Base-by-base conservation (phyloP, 2,113 vertebrate genomes). In the Apodemus speciosus region DNA sequence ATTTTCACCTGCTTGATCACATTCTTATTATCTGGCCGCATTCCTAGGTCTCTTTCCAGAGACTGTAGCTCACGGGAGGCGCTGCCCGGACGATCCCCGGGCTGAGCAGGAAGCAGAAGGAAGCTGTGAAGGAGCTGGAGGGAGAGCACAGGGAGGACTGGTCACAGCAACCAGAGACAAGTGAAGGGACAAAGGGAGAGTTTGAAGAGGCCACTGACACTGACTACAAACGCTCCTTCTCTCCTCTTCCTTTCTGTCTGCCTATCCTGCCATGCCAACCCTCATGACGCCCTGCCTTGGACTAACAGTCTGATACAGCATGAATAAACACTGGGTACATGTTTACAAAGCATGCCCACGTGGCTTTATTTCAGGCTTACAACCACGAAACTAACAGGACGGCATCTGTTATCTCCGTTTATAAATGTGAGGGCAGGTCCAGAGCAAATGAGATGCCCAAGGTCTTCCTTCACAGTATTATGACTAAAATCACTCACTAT, bases 401-500 rank as follows among this genome's bases (percentile, higher is more conserved):
- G 38, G n/a, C 46, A 6, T 62, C 46, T 30, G 27, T 23, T 8
- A 23, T 23, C 43, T 58, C 85, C 38, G 9, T 51, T 14, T 71
- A 77, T 69, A 91, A 85, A 75, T 11, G 64, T 0, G 10, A 51
- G 80, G 38, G 21, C 7, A 3, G 6, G 35, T 38, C 27, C 64
- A 84, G 58, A 87, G 81, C 23, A 46, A 43, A 58, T 2, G 0
- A 16, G 13, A 13, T 46, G 43, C 20, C 35, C 35, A 25, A 38
- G 35, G 51, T 71, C 62, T 58, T 46, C 25, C 1, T 66, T 87
- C 83, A 79, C 16, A 38, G 13, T 60, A 18, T n/a, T 30, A 23
- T 64, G 76, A 92, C 83, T 86, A 35, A 81, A 90, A 77, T 73
- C 16, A 69, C 32, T 85, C 38, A 35, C 73, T 21, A 14, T 9